Evolutionary conservation across 2,888 invertebrate species (phyloP).

Genomic region (Sthenelais limicola): DNA sequence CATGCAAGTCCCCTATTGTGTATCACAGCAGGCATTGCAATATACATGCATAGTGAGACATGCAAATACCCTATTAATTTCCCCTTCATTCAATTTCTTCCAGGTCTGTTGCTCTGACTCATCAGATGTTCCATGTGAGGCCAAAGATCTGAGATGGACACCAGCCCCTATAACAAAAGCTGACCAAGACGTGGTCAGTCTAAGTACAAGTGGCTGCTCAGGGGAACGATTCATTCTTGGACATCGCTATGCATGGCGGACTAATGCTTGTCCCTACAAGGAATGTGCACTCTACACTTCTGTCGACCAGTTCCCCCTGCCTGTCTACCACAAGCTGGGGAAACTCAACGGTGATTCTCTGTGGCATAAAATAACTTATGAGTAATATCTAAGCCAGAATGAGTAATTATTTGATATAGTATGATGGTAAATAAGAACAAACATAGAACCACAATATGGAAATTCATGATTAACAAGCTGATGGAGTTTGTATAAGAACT

Average conservation of each 20-base stretch:
- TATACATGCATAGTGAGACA: too few species aligned
- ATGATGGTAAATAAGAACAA: too few species aligned
- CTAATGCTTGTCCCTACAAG: conserved; percentile 41
- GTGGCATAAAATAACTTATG: conserved; percentile 25
- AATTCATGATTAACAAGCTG: too few species aligned
- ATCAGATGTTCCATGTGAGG: not conserved
- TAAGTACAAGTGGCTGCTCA: not conserved
- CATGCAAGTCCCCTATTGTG: too few species aligned
- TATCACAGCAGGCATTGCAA: too few species aligned
- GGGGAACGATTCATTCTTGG: not conserved
- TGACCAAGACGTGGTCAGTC: not conserved
- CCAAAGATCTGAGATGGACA: not conserved
- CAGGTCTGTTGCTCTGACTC: conserved; percentile 20
- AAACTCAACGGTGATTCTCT: not conserved
- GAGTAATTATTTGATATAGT: too few species aligned
- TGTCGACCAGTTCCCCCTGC: conserved; percentile 45
- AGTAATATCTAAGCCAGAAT: too few species aligned
- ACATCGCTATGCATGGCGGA: conserved; percentile 44
- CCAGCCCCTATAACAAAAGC: not conserved
- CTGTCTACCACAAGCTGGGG: conserved; percentile 19
- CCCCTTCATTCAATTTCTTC: too few species aligned
- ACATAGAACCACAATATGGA: too few species aligned
- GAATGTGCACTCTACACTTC: conserved; percentile 44
- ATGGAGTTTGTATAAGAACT: too few species aligned
- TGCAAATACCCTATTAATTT: too few species aligned